These are phyloP conservation scores for Eupithecia exiguata DNA, from an alignment of 2,888 invertebrate species.

Conservation along the genomic window DNA sequence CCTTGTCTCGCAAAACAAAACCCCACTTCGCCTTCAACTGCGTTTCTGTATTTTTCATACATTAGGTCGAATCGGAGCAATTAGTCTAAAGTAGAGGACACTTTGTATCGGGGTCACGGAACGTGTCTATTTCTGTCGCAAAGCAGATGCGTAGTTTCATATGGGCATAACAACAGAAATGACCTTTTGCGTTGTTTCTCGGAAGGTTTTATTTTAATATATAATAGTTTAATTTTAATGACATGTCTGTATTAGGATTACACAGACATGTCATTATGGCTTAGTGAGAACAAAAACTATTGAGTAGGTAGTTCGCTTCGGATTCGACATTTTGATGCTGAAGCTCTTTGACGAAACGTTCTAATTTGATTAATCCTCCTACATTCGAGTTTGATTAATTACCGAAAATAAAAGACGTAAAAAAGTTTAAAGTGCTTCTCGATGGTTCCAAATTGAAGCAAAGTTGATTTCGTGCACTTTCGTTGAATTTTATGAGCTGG, in stretches of 20 bases:
- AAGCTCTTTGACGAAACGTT: not conserved
- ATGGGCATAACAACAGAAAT: conserved; percentile 10
- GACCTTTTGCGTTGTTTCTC: conserved; percentile 10
- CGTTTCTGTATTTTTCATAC: not conserved
- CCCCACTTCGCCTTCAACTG: not conserved
- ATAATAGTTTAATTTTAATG: too few species aligned
- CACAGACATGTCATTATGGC: not conserved
- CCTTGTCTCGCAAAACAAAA: too few species aligned
- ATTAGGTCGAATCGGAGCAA: not conserved
- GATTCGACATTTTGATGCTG: not conserved
- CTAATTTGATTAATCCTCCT: not conserved
- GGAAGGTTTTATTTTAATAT: too few species aligned
- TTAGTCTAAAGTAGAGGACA: not conserved
- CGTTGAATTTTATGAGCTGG: too few species aligned
- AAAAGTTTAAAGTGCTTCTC: too few species aligned
- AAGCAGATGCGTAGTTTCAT: conserved; percentile 16
- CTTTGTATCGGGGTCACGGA: conserved; percentile 10
- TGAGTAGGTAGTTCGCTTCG: not conserved
- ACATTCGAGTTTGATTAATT: not conserved
- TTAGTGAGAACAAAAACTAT: not conserved
- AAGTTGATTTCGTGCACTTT: too few species aligned
- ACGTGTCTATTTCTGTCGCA: conserved; percentile 3
- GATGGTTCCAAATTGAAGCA: not conserved
- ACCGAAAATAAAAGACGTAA: not conserved
- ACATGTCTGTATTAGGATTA: too few species aligned